phyloP scores from a whole-genome alignment of 2,113 vertebrate genomes.

The Eulacestoma nigropectus region DNA sequence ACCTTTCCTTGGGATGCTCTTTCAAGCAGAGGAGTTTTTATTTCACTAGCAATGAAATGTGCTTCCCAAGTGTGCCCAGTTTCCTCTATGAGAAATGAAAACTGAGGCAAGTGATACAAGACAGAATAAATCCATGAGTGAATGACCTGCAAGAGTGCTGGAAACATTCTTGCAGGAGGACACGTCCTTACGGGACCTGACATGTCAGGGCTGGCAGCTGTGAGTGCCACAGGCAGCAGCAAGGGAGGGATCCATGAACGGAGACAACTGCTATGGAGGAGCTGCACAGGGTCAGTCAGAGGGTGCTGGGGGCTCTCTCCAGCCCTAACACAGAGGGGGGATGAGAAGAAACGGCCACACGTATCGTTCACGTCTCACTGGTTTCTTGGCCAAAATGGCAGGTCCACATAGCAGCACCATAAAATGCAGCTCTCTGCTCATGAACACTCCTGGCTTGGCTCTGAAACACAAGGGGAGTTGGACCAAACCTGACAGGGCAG shows the following conservation, averaged over 20 bases:
- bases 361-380: not conserved
- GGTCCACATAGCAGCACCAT: not conserved
- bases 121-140: not conserved
- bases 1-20: not conserved
- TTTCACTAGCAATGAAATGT: not conserved
- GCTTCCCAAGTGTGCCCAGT: not conserved
- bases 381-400: not conserved
- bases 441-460: not conserved
- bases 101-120: not conserved
- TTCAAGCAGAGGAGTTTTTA: not conserved
- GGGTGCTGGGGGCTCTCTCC: not conserved
- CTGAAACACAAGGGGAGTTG: not conserved
- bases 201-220: not conserved
- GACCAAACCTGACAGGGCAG: not conserved
- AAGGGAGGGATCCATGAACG: not conserved
- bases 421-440: not conserved
- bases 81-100: not conserved
- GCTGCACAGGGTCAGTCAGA: not conserved
- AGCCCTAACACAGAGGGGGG: fast-evolving
- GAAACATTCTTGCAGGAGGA: not conserved
- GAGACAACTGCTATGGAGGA: not conserved
- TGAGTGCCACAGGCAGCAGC: not conserved
- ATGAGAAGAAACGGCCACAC: not conserved
- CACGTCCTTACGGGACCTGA: not conserved
- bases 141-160: not conserved